A percentile compares a stretch with the other conserved stretches of the same genome.
phyloP scores from a whole-genome alignment of 2,113 vertebrate species.

The Peromyscus polionotus region DNA sequence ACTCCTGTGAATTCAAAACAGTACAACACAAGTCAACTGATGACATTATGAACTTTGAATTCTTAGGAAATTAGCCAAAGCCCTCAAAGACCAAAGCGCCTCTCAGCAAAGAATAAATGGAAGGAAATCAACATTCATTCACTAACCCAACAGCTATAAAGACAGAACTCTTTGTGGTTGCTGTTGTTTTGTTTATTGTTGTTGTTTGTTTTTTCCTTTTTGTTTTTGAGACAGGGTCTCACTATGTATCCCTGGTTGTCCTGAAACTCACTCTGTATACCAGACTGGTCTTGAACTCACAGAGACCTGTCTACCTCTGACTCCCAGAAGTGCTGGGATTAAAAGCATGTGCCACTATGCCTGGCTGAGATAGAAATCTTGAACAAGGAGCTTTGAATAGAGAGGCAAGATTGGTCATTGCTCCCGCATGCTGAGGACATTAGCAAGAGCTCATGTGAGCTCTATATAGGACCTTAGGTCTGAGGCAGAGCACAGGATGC shows the following conservation, averaged over 20 bases:
- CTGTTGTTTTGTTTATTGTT: neutral
- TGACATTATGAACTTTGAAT: neutral
- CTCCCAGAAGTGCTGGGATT: neutral
- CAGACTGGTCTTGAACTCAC: neutral
- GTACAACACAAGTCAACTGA: slow-evolving; percentile 11
- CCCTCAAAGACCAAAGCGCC: neutral
- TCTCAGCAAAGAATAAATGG: neutral
- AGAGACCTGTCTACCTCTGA: neutral
- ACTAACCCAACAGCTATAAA: slow-evolving; percentile 29
- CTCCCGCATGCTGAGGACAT: neutral
- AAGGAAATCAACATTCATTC: neutral
- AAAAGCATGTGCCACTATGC: neutral
- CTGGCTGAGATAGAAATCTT: neutral
- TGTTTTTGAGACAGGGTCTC: neutral
- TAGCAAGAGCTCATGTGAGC: neutral
- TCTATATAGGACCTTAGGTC: neutral
- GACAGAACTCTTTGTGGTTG: neutral
- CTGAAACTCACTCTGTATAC: neutral
- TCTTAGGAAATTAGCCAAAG: slow-evolving; percentile 32
- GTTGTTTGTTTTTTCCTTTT: no score
- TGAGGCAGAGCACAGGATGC: neutral
- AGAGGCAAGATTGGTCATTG: neutral
- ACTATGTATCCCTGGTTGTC: neutral
- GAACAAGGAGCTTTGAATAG: neutral
- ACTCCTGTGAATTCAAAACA: slow-evolving; percentile 37